A percentile compares a stretch with the other conserved stretches of the same genome.
phyloP scores from a whole-genome alignment of 2,797 vertebrate genomes.

The Ara ararauna region DNA sequence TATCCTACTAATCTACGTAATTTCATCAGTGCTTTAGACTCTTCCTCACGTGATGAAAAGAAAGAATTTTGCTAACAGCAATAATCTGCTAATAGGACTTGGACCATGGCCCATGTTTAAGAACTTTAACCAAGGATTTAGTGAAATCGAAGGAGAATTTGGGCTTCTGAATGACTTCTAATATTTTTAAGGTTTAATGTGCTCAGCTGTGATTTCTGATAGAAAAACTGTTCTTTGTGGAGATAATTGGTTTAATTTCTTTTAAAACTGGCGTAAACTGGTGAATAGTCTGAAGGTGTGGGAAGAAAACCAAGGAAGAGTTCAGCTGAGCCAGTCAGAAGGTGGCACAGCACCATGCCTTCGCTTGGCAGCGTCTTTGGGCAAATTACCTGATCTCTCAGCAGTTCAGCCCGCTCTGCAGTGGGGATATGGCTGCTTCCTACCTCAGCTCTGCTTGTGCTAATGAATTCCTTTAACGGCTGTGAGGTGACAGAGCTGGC shows the following conservation, averaged over 20 bases:
- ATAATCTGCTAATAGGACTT: background rate
- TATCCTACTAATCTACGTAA: constrained; percentile 24
- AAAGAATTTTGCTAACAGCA: constrained; percentile 1
- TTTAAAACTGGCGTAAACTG: background rate
- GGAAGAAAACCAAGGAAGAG: background rate
- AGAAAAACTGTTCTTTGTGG: background rate
- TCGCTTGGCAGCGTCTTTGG: background rate
- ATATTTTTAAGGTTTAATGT: background rate
- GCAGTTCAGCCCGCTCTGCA: background rate
- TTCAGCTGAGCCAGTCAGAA: background rate
- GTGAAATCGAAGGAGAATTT: background rate
- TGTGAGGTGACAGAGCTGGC: background rate
- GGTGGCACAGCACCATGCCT: background rate
- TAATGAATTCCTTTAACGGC: background rate
- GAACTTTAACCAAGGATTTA: background rate
- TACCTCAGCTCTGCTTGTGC: background rate
- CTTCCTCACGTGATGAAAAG: background rate
- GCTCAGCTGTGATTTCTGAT: background rate
- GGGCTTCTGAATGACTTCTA: background rate
- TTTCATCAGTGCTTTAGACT: constrained; percentile 22
- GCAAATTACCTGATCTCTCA: background rate
- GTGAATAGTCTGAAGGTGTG: background rate
- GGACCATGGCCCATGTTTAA: background rate
- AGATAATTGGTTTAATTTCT: background rate
- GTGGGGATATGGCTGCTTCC: background rate